Evolutionary conservation across 2,113 vertebrate genomes (phyloP), one percentile per base, ranked within the genome.

Genomic region (Meriones unguiculatus): DNA sequence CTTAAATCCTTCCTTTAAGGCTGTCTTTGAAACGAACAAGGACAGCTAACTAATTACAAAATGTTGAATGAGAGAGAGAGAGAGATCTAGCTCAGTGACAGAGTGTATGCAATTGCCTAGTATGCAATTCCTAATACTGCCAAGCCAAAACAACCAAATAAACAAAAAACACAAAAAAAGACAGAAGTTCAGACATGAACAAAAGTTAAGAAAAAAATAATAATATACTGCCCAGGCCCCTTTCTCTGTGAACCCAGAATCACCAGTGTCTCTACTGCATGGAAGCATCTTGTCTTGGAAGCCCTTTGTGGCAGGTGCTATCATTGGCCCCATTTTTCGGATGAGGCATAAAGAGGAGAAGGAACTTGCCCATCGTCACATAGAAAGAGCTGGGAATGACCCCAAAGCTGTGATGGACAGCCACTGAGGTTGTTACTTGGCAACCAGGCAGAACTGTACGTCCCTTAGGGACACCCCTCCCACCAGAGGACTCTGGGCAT

Each of bases 1-100:
- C 65, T 88, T n/a, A 91, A 91, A 52, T 92, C 35, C 59, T 86
- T 96, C 78, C 24, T 92, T 84, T 52, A 91, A 59, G 35, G 15
- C 67, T 73, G 24, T 82, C 25, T 41, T 88, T 84, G 50, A 10
- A 13, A n/a, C 52, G 25, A 88, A 72, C n/a, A 73, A 91, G 1
- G n/a, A n/a, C 62, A 64, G 87, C 80, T 69, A n/a, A 52, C 12
- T 14, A 4, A 57, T 15, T 57, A 57, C 12, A 57, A 76, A 54
- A 70, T n/a, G 20, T 15, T 70, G 50, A 52, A 35, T 32, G n/a
- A 2, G 46, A 70, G 32, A 69, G 41, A 69, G 64, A 25, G 52
- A 57, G 20, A n/a, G 78, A 50, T 41, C 41, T 41, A 76, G 35
- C 24, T 84, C n/a, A 64, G 12, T 30, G 14, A 22, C 28, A 64